Evolutionary conservation across 2,888 invertebrate species (phyloP).

Genomic region (Leptopterna dolabrata): DNA sequence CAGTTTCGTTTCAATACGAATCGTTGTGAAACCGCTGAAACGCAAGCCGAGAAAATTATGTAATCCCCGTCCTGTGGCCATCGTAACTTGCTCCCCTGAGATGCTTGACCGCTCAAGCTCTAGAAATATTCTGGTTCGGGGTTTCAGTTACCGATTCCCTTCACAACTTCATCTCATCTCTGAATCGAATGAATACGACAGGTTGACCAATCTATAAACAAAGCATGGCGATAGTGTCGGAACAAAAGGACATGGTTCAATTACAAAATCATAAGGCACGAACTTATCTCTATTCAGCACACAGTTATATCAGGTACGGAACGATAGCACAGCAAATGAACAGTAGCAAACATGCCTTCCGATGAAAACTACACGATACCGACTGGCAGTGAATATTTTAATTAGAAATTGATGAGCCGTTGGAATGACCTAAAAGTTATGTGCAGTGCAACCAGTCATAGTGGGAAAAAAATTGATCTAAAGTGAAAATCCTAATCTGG

Average conservation of each 20-base stretch:
- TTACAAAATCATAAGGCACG: too few species aligned
- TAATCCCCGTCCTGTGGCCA: background rate
- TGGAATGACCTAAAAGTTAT: background rate
- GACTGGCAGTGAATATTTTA: too few species aligned
- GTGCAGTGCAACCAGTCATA: background rate
- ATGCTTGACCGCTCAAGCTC: background rate
- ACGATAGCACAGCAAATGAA: too few species aligned
- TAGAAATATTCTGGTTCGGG: background rate
- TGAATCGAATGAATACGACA: background rate
- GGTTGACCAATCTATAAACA: too few species aligned
- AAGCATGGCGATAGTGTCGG: too few species aligned
- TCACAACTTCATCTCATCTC: background rate
- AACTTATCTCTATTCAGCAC: too few species aligned
- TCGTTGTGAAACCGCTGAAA: background rate
- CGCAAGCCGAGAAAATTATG: background rate
- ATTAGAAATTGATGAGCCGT: too few species aligned
- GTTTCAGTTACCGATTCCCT: background rate
- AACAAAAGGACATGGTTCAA: too few species aligned
- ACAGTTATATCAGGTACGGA: too few species aligned
- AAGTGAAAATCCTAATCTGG: background rate
- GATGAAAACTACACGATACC: too few species aligned
- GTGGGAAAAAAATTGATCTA: background rate
- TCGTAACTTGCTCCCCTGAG: background rate
- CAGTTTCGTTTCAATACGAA: background rate
- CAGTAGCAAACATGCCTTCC: too few species aligned